Conservation (phyloP, 2,797 vertebrate species). For the Lepilemur septentrionalis region DNA sequence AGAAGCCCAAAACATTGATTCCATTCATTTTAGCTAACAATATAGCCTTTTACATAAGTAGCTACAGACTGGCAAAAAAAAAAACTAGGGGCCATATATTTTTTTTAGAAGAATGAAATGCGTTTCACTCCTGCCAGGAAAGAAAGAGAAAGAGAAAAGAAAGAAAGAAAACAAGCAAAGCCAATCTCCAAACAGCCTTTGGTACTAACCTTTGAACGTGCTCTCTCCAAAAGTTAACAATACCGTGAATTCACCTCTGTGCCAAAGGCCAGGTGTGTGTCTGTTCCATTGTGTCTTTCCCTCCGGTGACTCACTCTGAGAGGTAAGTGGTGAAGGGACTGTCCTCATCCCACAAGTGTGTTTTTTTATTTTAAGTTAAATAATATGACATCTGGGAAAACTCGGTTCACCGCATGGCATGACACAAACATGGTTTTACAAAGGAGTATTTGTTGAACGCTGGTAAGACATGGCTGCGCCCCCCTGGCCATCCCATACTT, state of each 20-base stretch:
- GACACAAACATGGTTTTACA: not conserved
- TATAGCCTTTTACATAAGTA: not conserved
- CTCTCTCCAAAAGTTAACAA: not conserved
- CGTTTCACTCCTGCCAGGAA: not conserved
- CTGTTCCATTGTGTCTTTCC: not conserved
- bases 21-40: constrained; percentile 7
- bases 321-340: not conserved
- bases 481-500: not conserved
- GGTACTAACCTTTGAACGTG: not conserved
- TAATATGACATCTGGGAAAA: not conserved
- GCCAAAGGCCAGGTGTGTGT: not conserved
- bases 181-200: not conserved
- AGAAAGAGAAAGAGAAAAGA: not conserved
- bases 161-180: not conserved
- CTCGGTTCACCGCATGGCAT: not conserved
- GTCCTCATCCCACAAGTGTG: not conserved
- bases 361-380: not conserved
- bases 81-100: not conserved
- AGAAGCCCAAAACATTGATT: not conserved
- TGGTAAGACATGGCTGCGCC: not conserved
- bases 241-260: not conserved
- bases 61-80: not conserved
- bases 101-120: not conserved
- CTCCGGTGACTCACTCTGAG: not conserved
- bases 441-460: not conserved